A percentile compares a stretch with the other conserved stretches of the same genome.
Evolutionary conservation across 2,113 vertebrate genomes (phyloP).

Genomic region (Vulpes lagopus): DNA sequence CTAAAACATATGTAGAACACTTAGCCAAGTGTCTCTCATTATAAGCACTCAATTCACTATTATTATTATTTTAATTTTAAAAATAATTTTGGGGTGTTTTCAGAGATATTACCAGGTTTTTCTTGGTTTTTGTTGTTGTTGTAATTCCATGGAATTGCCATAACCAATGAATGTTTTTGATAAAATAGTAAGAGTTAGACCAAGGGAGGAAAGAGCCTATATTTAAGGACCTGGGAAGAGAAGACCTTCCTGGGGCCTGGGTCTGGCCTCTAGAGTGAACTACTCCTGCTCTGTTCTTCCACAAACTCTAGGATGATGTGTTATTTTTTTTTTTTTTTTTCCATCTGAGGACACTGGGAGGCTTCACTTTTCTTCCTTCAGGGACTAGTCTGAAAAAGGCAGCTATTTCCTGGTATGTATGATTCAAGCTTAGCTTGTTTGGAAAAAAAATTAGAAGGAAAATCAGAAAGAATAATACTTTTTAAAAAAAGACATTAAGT

Average conservation of each 20-base stretch:
- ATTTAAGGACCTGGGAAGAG: not conserved
- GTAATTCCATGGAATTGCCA: not conserved
- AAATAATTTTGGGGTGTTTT: not conserved
- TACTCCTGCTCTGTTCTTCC: not conserved
- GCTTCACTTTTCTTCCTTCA: conserved; percentile 28
- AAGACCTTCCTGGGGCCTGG: not conserved
- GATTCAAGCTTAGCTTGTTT: conserved; percentile 7
- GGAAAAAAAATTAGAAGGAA: not conserved
- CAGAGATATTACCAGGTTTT: not conserved
- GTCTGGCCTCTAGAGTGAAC: not conserved
- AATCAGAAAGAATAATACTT: not conserved
- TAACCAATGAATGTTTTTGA: not conserved
- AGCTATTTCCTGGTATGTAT: not conserved
- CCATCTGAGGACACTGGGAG: not conserved
- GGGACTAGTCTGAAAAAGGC: not conserved
- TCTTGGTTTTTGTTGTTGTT: not conserved
- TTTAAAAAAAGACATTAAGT: not conserved
- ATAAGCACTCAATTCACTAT: not conserved
- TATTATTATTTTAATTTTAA: conserved; percentile 19
- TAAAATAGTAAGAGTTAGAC: not conserved
- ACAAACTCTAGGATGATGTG: not conserved
- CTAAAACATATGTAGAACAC: not conserved
- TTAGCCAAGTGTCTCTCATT: not conserved
- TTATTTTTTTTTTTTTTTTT: not conserved
- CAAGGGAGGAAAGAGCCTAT: not conserved